Percentiles rank a stretch among this genome's conserved stretches.
Conservation (phyloP, 2,888 invertebrate genomes). For the Carabus problematicus region DNA sequence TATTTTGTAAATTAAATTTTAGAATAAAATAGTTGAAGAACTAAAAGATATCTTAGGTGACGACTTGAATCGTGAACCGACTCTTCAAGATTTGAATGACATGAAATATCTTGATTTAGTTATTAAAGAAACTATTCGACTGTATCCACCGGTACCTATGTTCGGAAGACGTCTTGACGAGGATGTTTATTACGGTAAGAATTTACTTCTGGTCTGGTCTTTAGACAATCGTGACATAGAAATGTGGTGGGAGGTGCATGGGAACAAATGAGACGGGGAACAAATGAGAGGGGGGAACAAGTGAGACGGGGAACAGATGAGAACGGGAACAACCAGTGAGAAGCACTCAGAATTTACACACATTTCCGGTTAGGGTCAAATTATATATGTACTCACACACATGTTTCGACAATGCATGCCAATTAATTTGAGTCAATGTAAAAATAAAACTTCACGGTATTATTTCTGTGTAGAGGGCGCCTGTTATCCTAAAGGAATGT, state of each 20-base stretch:
- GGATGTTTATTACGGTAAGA: conserved; percentile 54
- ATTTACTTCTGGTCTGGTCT: not conserved
- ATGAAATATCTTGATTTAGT: conserved; percentile 55
- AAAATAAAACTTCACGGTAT: too few relatives aligned
- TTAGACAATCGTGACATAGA: too few relatives aligned
- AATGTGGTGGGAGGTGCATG: too few relatives aligned
- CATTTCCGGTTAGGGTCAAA: too few relatives aligned
- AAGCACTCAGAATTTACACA: too few relatives aligned
- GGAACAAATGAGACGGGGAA: too few relatives aligned
- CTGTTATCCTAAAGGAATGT: conserved; percentile 47
- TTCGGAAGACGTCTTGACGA: conserved; percentile 51
- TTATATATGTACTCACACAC: too few relatives aligned
- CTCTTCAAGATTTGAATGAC: conserved; percentile 51
- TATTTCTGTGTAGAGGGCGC: conserved; percentile 47
- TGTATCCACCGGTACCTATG: conserved; percentile 55
- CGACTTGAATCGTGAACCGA: conserved; percentile 53
- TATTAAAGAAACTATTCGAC: conserved; percentile 27
- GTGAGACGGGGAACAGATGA: too few relatives aligned
- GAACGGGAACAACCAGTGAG: too few relatives aligned
- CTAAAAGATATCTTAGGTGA: conserved; percentile 56
- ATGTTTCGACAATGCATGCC: too few relatives aligned
- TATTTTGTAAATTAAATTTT: not conserved
- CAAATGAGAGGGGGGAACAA: too few relatives aligned
- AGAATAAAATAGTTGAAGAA: conserved; percentile 59
- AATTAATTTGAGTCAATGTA: too few relatives aligned